These are phyloP conservation scores for Eutolmus rufibarbis DNA, from an alignment of 2,888 invertebrate genomes.

Conservation along the genomic window DNA sequence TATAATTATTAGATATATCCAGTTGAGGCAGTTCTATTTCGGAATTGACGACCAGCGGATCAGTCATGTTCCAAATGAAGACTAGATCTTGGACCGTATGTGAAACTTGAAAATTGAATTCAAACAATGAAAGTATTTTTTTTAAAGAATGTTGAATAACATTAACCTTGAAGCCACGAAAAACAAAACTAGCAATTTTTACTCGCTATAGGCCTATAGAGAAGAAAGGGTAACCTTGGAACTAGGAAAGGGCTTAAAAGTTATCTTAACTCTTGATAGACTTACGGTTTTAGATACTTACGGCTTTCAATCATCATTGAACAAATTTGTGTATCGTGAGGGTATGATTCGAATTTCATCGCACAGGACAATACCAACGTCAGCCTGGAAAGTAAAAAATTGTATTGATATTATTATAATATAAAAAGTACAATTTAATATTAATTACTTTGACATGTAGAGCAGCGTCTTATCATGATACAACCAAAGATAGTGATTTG, in stretches of 20 bases:
- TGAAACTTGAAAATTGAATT: constrained; percentile 70
- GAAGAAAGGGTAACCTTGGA: not conserved
- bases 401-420: not conserved
- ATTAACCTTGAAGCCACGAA: not conserved
- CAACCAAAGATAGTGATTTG: constrained; percentile 90
- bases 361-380: constrained; percentile 88
- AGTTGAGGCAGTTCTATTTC: constrained; percentile 91
- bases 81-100: constrained; percentile 94
- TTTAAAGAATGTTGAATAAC: not conserved
- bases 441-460: constrained; percentile 86
- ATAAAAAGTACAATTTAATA: not conserved
- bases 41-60: constrained; percentile 87
- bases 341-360: constrained; percentile 91
- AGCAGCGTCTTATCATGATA: constrained; percentile 90
- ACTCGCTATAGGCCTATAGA: not conserved
- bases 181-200: not conserved
- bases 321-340: constrained; percentile 92
- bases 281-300: constrained; percentile 65
- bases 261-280: not conserved
- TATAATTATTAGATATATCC: constrained; percentile 82
- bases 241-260: not conserved
- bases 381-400: constrained; percentile 68
- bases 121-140: not conserved
- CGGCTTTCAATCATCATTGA: constrained; percentile 94
- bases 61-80: constrained; percentile 92